A percentile compares a stretch with the other conserved stretches of the same genome.
Conservation (phyloP, 2,113 vertebrate species). For the Clarias macrocephalus region DNA sequence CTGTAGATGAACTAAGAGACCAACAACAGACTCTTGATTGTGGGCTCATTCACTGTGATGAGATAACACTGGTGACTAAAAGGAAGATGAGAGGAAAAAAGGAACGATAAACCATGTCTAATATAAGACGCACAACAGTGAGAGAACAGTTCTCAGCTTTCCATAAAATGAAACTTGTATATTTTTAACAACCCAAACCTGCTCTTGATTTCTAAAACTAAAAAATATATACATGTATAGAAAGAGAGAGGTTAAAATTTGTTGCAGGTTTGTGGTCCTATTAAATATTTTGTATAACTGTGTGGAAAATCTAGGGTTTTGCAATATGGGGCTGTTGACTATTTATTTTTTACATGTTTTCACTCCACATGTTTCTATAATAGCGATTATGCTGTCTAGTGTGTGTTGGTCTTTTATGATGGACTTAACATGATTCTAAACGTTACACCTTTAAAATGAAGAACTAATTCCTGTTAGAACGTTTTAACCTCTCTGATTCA, state of each 20-base stretch:
- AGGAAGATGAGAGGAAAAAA: background rate
- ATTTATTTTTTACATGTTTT: constrained; percentile 16
- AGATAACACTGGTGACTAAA: constrained; percentile 30
- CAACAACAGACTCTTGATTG: constrained; percentile 11
- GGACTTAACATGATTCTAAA: constrained; percentile 12
- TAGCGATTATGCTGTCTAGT: constrained; percentile 37
- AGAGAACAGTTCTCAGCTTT: constrained; percentile 35
- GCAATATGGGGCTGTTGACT: constrained; percentile 41
- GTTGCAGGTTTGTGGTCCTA: constrained; percentile 65
- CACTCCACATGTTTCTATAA: background rate
- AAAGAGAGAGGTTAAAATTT: background rate
- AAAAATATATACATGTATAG: constrained; percentile 2
- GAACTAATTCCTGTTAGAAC: background rate
- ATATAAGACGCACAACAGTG: constrained; percentile 35
- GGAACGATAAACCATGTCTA: constrained; percentile 19
- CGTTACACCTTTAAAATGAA: background rate
- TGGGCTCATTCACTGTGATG: constrained; percentile 31
- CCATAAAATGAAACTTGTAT: constrained; percentile 27
- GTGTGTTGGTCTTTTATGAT: constrained; percentile 44
- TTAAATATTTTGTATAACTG: constrained; percentile 47
- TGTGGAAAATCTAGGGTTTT: constrained; percentile 36
- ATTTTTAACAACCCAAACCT: constrained; percentile 66
- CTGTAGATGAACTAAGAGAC: constrained; percentile 27
- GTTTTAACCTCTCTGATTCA: background rate
- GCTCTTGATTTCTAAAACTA: constrained; percentile 57